Evolutionary conservation across 2,888 invertebrate genomes (phyloP).

Genomic region (Pseudanteris insignis): DNA sequence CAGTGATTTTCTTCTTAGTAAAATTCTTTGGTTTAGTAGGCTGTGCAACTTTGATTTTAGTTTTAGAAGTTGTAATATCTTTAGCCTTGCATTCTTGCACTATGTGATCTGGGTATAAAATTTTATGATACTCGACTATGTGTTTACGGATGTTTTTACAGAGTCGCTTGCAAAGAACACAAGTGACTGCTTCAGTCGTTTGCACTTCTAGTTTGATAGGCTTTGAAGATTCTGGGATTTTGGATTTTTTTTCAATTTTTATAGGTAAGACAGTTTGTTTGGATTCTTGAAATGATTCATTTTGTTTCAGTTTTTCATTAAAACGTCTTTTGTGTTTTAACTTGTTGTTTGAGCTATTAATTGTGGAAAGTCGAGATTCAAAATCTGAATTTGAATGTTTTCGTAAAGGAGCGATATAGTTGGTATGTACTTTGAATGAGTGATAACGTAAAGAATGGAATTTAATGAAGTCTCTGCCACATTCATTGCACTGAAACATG

Average conservation of each 20-base stretch:
- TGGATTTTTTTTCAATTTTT: not conserved
- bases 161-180: conserved; percentile 53
- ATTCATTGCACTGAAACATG: conserved; percentile 54
- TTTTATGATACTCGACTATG: conserved; percentile 59
- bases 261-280: not conserved
- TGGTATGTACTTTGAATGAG: conserved; percentile 51
- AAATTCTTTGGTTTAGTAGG: conserved; percentile 5
- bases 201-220: not conserved
- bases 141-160: conserved; percentile 54
- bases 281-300: not conserved
- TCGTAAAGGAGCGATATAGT: conserved; percentile 44
- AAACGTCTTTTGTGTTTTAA: not conserved
- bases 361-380: not conserved
- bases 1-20: not conserved
- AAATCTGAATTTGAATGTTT: not conserved
- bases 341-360: not conserved
- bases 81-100: conserved; percentile 37
- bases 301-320: not conserved
- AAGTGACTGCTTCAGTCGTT: conserved; percentile 37
- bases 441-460: conserved; percentile 47
- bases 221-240: not conserved
- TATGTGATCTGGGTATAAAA: conserved; percentile 50
- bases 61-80: not conserved
- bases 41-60: not conserved
- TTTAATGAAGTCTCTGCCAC: conserved; percentile 45